Conservation (phyloP, 2,888 invertebrate genomes). For the Nipponacmea schrenckii region DNA sequence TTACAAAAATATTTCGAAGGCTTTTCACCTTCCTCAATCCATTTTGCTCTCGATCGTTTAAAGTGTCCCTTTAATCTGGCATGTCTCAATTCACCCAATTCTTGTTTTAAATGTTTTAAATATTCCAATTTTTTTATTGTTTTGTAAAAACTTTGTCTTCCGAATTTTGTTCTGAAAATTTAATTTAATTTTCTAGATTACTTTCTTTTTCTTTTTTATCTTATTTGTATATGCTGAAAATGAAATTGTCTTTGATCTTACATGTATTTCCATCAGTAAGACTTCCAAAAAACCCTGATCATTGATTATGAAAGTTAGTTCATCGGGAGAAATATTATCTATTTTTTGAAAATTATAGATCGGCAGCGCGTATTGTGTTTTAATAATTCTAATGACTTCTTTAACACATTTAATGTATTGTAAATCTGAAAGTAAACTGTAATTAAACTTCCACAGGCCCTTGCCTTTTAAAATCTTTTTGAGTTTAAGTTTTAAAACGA, state of each 20-base stretch:
- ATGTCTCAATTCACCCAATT: not conserved
- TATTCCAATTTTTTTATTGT: not conserved
- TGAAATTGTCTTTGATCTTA: slow-evolving; percentile 17
- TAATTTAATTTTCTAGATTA: not conserved
- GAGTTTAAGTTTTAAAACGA: slow-evolving; percentile 10
- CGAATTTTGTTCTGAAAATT: slow-evolving; percentile 3
- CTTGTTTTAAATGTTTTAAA: not conserved
- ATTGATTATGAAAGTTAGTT: slow-evolving; percentile 1
- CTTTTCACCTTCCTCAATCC: too few species aligned
- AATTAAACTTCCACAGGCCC: slow-evolving; percentile 18
- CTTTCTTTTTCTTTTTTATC: slow-evolving; percentile 11
- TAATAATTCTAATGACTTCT: slow-evolving; percentile 2
- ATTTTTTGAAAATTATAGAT: not conserved
- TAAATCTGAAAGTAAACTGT: slow-evolving; percentile 14
- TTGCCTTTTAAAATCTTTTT: not conserved
- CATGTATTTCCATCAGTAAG: slow-evolving; percentile 15
- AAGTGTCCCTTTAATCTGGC: too few species aligned
- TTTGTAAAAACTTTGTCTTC: not conserved
- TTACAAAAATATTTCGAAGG: too few species aligned
- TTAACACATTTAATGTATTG: slow-evolving; percentile 10
- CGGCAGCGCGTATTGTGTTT: slow-evolving; percentile 4
- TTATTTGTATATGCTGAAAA: slow-evolving; percentile 13
- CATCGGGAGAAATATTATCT: not conserved
- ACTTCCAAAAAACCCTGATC: slow-evolving; percentile 11
- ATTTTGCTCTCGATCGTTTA: too few species aligned